Base-by-base conservation (phyloP, 37 sponge, comb jelly and placozoan species). In the Aplysina aerophoba region DNA sequence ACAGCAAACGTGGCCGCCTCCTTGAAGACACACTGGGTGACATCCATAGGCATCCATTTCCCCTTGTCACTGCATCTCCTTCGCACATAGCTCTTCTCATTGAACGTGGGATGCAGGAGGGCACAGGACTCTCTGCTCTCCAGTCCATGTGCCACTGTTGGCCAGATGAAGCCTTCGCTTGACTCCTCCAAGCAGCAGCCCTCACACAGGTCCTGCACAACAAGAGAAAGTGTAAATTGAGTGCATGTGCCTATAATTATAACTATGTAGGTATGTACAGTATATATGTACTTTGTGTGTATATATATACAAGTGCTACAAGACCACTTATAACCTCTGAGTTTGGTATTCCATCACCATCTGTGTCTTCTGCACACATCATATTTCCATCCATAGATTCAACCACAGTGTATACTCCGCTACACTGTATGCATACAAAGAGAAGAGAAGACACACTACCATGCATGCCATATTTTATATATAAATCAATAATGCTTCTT, bases 341-440 rank as follows among this genome's bases (percentile, higher is more conserved):
- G 34, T 69, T 30, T n/a, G 71, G 71, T n/a, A 69, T 69, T 16
- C 71, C 71, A 30, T 69, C 71, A 5, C 71, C 71, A 69, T 69
- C 71, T 27, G 71, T 69, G 71, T 69, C 71, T 35, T 34, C 17
- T 35, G 34, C 33, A 30, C 71, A 69, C 71, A 34, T 30, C 34
- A 69, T n/a, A 69, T 12, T 35, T 31, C 6, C 34, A 69, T 35
- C 30, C 1, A 34, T 35, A 69, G 71, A 34, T 34, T 16, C 34
- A 1, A 31, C 34, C 34, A 35, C 6, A 34, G 71, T 69, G 71
- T 69, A 69, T 4, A 69, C 71, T 31, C 71, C 71, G 34, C 35
- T 34, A 30, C 71, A 69, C 71, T 69, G 34, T 30, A 27, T 20
- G 13, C 35, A 35, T 31, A 3, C 34, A 69, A 34, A 30, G 28